Percentiles rank a stretch among this genome's conserved stretches.
These are phyloP conservation scores for Charina bottae DNA, from an alignment of 2,113 vertebrate species.

Conservation along the genomic window DNA sequence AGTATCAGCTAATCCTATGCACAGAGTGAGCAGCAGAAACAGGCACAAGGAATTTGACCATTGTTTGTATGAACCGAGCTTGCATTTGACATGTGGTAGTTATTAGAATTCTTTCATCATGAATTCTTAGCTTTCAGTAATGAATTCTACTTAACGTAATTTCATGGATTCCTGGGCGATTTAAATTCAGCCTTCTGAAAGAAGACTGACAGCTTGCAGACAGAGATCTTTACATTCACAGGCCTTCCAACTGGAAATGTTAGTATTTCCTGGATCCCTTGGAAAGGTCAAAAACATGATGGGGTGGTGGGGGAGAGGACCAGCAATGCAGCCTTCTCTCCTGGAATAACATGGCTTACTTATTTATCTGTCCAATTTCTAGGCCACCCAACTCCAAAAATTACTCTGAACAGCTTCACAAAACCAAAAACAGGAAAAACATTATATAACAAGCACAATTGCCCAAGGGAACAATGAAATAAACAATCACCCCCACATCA, in stretches of 20 bases:
- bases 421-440: background rate
- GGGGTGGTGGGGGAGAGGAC: background rate
- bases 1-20: background rate
- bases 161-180: background rate
- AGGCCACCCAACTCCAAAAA: background rate
- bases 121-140: background rate
- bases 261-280: background rate
- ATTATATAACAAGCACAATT: background rate
- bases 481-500: background rate
- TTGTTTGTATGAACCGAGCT: background rate
- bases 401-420: background rate
- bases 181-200: background rate
- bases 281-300: background rate
- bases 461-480: background rate
- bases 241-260: background rate
- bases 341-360: background rate
- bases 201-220: background rate
- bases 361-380: background rate
- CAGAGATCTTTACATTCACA: background rate
- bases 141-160: background rate
- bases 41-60: background rate
- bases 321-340: background rate
- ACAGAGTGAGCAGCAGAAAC: background rate
- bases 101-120: background rate
- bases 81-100: background rate